Base-by-base conservation (phyloP, 2,113 vertebrate genomes). In the Semnornis frantzii region DNA sequence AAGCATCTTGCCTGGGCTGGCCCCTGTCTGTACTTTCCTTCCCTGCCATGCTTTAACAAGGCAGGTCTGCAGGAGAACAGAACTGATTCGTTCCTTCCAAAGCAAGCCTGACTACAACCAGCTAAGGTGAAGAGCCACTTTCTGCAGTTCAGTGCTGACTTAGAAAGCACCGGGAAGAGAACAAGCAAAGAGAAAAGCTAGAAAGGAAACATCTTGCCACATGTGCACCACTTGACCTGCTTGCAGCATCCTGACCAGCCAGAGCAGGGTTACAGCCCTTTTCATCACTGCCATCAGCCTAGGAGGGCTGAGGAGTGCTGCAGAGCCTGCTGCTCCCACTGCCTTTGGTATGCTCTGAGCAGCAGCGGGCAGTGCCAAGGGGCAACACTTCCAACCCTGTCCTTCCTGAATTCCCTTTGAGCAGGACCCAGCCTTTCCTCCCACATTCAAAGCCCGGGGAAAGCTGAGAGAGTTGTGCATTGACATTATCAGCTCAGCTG, bases 191-290 rank as follows among this genome's bases (percentile, higher is more conserved):
- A 85, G 15, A 54, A 62, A 37, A 70, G 46, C 57, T 85, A 62
- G 12, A 63, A 69, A 77, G 86, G 91, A 92, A 91, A 69, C 13
- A 5, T 63, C 20, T 52, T 66, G 34, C 42, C 78, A 76, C 3
- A 0, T 58, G 64, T 59, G 18, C 69, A 55, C 18, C 52, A 18
- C 24, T 74, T 94, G 91, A 90, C 89, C 88, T 90, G 62, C 52
- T 90, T 84, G 33, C 69, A 92, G 86, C 94, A 86, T 83, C 86
- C 92, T 77, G 88, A 92, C 77, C 33, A 71, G 19, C 72, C 5
- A 1, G 70, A 65, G 30, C 83, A 86, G 77, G 31, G 15, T 71
- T 76, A 27, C n/a, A 76, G 37, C 57, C 33, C 58, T 27, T 68
- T n/a, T 6, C 27, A 60, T 82, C 72, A 90, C 75, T 59, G 23